These are phyloP conservation scores for Metallyticus violacea DNA, from an alignment of 2,888 invertebrate genomes.

Conservation along the genomic window DNA sequence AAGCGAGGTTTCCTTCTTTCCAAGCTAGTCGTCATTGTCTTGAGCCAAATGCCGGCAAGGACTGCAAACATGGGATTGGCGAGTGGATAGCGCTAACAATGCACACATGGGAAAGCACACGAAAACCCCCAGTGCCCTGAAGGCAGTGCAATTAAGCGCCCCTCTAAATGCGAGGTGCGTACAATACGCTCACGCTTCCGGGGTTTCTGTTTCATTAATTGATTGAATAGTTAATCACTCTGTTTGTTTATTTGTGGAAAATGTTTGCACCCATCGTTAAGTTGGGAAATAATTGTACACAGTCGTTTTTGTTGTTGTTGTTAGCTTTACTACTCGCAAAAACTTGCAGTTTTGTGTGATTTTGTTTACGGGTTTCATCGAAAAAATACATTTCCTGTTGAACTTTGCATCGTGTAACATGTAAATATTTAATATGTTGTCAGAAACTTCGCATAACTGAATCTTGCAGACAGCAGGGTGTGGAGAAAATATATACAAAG, in stretches of 20 bases:
- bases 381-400: too few relatives aligned
- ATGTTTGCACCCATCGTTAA: not conserved
- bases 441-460: too few relatives aligned
- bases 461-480: too few relatives aligned
- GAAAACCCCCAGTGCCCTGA: not conserved
- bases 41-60: not conserved
- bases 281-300: not conserved
- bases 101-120: not conserved
- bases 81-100: too few relatives aligned
- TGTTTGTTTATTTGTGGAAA: not conserved
- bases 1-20: too few relatives aligned
- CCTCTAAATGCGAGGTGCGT: not conserved
- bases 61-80: too few relatives aligned
- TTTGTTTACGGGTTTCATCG: not conserved
- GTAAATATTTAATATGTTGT: too few relatives aligned
- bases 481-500: too few relatives aligned
- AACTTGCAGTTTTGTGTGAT: not conserved
- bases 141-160: not conserved
- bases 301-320: not conserved
- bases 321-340: too few relatives aligned
- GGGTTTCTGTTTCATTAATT: not conserved
- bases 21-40: not conserved
- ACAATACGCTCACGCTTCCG: not conserved
- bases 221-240: not conserved
- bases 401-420: too few relatives aligned